Evolutionary conservation across 2,797 vertebrate genomes (phyloP).

Genomic region (Malurus leucopterus): DNA sequence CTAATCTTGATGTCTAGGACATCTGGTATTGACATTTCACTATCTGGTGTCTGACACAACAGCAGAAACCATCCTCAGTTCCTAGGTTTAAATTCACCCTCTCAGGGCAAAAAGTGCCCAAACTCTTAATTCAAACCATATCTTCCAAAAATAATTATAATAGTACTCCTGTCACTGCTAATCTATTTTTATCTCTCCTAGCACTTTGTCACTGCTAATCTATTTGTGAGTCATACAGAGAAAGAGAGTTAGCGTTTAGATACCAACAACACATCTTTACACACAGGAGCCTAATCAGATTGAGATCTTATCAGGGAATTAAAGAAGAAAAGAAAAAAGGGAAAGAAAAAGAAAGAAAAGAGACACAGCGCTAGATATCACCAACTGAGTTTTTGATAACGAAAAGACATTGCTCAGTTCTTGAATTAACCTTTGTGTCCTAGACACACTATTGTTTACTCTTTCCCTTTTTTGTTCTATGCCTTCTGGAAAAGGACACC

Average conservation of each 20-base stretch:
- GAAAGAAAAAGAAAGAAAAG: conserved; percentile 8
- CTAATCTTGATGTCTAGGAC: conserved; percentile 63
- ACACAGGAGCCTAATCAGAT: conserved; percentile 79
- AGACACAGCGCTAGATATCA: conserved; percentile 67
- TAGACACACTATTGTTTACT: conserved; percentile 73
- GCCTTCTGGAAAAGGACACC: conserved; percentile 79
- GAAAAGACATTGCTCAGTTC: conserved; percentile 73
- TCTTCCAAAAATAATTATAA: conserved; percentile 72
- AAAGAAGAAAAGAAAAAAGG: neutral
- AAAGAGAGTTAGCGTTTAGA: conserved; percentile 61
- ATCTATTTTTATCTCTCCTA: conserved; percentile 72
- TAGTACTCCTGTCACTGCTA: conserved; percentile 65
- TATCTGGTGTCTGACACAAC: conserved; percentile 63
- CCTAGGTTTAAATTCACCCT: conserved; percentile 29
- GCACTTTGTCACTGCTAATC: conserved; percentile 75
- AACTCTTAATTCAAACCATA: conserved; percentile 61
- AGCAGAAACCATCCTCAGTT: conserved; percentile 54
- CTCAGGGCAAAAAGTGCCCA: conserved; percentile 46
- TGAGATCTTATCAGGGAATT: conserved; percentile 80
- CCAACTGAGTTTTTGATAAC: conserved; percentile 71
- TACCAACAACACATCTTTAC: conserved; percentile 65
- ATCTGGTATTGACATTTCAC: conserved; percentile 67
- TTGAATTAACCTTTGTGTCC: conserved; percentile 79
- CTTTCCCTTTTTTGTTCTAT: conserved; percentile 66
- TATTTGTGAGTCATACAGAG: conserved; percentile 70